These are phyloP conservation scores for Lontra canadensis DNA, from an alignment of 2,113 vertebrate genomes.

Conservation along the genomic window DNA sequence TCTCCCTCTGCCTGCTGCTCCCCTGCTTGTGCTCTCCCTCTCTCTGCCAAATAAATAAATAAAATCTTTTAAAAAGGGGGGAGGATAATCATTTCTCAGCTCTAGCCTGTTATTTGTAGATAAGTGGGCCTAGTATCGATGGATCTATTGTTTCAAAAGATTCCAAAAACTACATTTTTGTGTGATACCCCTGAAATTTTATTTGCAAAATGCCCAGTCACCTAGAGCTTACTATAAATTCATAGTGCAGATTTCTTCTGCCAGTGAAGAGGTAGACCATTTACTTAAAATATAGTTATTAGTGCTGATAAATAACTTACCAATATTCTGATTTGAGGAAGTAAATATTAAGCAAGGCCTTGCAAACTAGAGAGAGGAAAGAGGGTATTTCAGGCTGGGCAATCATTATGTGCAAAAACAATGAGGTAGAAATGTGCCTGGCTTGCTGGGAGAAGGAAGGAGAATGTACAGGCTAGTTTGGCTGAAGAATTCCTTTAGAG, in stretches of 20 bases:
- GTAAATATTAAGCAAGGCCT: slow-evolving; percentile 28
- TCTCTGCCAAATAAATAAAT: neutral
- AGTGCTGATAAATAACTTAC: neutral
- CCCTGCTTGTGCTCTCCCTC: no score
- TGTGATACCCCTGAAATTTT: neutral
- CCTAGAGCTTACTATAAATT: neutral
- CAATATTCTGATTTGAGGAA: slow-evolving; percentile 36
- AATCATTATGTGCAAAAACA: neutral
- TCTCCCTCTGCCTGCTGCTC: no score
- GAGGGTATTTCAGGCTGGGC: neutral
- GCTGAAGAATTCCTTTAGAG: slow-evolving; percentile 22
- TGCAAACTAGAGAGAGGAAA: neutral
- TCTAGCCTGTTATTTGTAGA: neutral
- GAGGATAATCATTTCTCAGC: neutral
- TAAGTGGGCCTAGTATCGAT: neutral
- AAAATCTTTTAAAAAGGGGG: neutral
- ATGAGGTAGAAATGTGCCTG: neutral
- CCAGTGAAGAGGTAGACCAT: neutral
- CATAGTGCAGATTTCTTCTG: neutral
- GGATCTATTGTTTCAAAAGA: slow-evolving; percentile 30
- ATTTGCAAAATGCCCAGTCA: slow-evolving; percentile 36
- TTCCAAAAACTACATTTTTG: slow-evolving; percentile 21
- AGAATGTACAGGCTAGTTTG: neutral
- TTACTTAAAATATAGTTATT: slow-evolving; percentile 55
- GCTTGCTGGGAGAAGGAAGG: neutral